Evolutionary conservation across 2,888 invertebrate species (phyloP).

Genomic region (Azorinus chamasolen): DNA sequence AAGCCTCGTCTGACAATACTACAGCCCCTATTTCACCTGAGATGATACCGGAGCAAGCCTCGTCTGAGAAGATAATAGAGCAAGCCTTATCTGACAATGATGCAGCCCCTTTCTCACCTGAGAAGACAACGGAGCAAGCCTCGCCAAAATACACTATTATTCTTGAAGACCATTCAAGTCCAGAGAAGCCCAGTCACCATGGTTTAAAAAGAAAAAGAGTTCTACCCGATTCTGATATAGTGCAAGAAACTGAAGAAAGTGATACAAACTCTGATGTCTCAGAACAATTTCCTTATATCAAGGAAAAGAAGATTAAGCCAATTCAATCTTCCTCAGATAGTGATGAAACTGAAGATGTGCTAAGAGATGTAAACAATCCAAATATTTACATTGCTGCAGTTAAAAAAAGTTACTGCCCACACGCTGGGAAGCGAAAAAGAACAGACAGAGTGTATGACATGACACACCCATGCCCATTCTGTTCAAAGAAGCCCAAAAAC

Average conservation of each 20-base stretch:
- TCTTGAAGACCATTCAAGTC: background rate
- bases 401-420: slow-evolving; percentile 17
- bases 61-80: too few species aligned
- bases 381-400: slow-evolving; percentile 29
- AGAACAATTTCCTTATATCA: background rate
- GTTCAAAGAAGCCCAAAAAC: slow-evolving; percentile 20
- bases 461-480: slow-evolving; percentile 37
- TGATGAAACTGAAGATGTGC: slow-evolving; percentile 5
- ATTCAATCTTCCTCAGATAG: too few species aligned
- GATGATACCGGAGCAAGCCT: too few species aligned
- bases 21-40: too few species aligned
- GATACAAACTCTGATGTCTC: slow-evolving; percentile 14
- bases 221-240: slow-evolving; percentile 11
- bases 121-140: background rate
- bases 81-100: too few species aligned
- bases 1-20: too few species aligned
- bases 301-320: slow-evolving; percentile 1
- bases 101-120: too few species aligned
- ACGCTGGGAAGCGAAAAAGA: slow-evolving; percentile 30
- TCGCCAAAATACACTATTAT: slow-evolving; percentile 1
- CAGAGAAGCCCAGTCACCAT: slow-evolving; percentile 9
- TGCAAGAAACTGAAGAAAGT: slow-evolving; percentile 11
- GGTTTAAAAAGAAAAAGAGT: slow-evolving; percentile 2
- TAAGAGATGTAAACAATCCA: slow-evolving; percentile 23
- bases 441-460: slow-evolving; percentile 27